Conservation (phyloP, 2,888 invertebrate species). For the Agriopis aurantiaria region DNA sequence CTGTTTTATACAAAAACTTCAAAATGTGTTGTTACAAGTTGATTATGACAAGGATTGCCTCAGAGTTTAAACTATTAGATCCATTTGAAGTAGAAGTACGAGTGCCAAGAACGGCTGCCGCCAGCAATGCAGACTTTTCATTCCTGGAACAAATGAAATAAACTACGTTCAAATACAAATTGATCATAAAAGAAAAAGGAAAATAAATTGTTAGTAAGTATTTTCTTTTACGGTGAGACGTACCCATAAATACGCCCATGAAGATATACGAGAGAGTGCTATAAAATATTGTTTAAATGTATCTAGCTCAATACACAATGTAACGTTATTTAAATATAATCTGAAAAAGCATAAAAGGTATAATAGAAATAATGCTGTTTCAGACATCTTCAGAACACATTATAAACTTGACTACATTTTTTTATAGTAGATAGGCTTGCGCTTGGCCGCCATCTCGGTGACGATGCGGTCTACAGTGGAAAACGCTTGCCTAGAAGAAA, state of each 20-base stretch:
- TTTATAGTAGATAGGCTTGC: too few species aligned
- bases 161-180: conserved; percentile 18
- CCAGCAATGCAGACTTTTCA: conserved; percentile 72
- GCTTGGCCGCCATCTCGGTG: too few species aligned
- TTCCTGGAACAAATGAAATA: conserved; percentile 72
- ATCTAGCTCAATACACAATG: conserved; percentile 14
- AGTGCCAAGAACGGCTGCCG: conserved; percentile 70
- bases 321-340: conserved; percentile 22
- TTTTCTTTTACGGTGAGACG: conserved; percentile 3
- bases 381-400: too few species aligned
- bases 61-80: conserved; percentile 65
- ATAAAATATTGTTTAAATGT: conserved; percentile 22
- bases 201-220: conserved; percentile 10
- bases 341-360: conserved; percentile 9
- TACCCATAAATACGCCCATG: conserved; percentile 10
- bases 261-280: conserved; percentile 8
- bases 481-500: too few species aligned
- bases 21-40: not conserved
- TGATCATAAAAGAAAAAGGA: conserved; percentile 12
- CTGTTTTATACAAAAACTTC: too few species aligned
- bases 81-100: conserved; percentile 73
- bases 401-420: too few species aligned
- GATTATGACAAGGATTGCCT: conserved; percentile 22
- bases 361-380: too few species aligned
- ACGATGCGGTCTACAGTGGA: too few species aligned